Conservation (phyloP, 1,140 invertebrate species). For the Temnothorax longispinosus region DNA sequence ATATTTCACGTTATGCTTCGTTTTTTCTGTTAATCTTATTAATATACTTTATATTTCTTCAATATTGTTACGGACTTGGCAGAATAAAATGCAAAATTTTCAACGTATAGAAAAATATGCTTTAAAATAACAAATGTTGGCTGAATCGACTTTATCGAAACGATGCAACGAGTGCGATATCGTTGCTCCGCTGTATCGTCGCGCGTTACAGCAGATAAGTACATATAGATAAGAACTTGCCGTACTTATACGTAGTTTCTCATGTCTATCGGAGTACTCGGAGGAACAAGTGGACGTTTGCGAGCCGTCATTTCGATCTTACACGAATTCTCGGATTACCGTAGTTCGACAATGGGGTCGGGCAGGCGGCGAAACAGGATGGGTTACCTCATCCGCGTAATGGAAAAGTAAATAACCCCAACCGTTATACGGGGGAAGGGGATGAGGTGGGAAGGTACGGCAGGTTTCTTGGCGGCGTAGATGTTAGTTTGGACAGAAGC, state of each 20-base stretch:
- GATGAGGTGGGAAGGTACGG: not conserved
- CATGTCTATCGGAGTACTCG: conserved; percentile 22
- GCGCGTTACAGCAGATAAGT: conserved; percentile 18
- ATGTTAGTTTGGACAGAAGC: conserved; percentile 36
- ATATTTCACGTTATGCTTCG: not conserved
- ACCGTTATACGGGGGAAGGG: not conserved
- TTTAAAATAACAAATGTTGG: conserved; percentile 7
- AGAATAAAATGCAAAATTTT: not conserved
- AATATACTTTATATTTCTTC: not conserved
- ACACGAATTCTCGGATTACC: conserved; percentile 57
- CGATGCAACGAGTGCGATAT: not conserved
- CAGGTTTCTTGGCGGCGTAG: conserved; percentile 34
- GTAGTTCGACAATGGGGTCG: conserved; percentile 48
- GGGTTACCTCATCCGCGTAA: conserved; percentile 60
- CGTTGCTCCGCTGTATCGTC: not conserved
- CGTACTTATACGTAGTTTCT: conserved; percentile 24
- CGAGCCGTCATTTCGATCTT: conserved; percentile 56
- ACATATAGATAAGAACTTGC: conserved; percentile 40
- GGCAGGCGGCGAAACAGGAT: conserved; percentile 36
- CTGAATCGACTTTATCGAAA: not conserved
- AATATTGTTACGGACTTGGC: not conserved
- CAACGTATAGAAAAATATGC: not conserved
- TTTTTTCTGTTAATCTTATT: not conserved
- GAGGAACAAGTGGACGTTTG: conserved; percentile 28
- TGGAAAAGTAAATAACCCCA: conserved; percentile 63